These are phyloP conservation scores for Aelia acuminata DNA, from an alignment of 2,888 invertebrate species.

Conservation along the genomic window DNA sequence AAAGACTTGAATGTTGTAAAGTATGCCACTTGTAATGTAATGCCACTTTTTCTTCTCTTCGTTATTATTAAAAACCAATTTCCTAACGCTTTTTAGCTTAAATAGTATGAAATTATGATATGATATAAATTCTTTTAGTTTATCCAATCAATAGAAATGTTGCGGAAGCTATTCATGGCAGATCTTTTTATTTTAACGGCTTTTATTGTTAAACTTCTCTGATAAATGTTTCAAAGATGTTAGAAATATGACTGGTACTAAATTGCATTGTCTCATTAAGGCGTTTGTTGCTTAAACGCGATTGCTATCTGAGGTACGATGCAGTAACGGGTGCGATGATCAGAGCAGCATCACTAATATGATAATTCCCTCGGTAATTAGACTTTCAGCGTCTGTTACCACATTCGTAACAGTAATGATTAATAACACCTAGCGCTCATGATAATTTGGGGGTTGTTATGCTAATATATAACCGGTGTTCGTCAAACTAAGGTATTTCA, in stretches of 20 bases:
- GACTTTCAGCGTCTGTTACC: neutral
- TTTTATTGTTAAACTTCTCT: neutral
- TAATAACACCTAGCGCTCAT: neutral
- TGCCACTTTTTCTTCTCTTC: no score
- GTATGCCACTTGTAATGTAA: no score
- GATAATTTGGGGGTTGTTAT: neutral
- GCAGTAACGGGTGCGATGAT: neutral
- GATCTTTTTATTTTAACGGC: no score
- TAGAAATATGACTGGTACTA: neutral
- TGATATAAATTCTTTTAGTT: no score
- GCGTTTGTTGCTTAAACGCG: neutral
- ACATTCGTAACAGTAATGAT: neutral
- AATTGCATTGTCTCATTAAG: neutral
- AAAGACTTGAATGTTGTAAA: no score
- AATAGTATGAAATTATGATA: no score
- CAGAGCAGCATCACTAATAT: neutral
- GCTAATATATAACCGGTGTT: neutral
- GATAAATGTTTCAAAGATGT: neutral
- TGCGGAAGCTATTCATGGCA: no score
- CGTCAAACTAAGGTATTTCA: neutral
- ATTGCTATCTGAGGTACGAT: neutral
- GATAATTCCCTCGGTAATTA: neutral
- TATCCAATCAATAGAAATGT: no score
- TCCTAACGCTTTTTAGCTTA: no score
- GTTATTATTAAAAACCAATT: no score